phyloP scores from a whole-genome alignment of 1,140 invertebrate genomes.

The Tetramorium parvispinum region DNA sequence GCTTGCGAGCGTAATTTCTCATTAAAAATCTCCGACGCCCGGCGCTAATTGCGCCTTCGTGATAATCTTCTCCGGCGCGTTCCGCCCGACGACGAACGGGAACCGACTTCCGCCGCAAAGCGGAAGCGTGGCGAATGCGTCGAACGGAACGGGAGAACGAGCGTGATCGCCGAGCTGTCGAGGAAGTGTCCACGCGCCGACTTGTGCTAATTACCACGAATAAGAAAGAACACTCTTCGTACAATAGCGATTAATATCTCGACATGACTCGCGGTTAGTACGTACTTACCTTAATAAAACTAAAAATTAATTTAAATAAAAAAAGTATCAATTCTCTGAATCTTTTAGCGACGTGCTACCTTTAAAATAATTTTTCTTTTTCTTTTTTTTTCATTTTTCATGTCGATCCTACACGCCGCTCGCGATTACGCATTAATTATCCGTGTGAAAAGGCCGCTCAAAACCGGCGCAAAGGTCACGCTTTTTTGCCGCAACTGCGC shows the following conservation, averaged over 20 bases:
- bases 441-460: constrained; percentile 38
- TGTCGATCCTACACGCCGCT: constrained; percentile 68
- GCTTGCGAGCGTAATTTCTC: constrained; percentile 63
- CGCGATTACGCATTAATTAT: constrained; percentile 49
- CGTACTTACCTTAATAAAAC: not conserved
- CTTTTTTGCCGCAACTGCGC: constrained; percentile 53
- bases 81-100: constrained; percentile 66
- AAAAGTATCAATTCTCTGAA: not conserved
- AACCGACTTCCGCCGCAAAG: constrained; percentile 62
- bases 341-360: not conserved
- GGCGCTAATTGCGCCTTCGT: constrained; percentile 68
- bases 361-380: not conserved
- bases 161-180: constrained; percentile 36
- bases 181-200: constrained; percentile 54
- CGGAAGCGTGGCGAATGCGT: constrained; percentile 43
- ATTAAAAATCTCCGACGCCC: constrained; percentile 63
- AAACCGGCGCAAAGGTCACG: constrained; percentile 58
- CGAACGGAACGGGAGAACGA: constrained; percentile 52
- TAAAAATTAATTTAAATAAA: not conserved
- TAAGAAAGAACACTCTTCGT: not conserved
- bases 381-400: not conserved
- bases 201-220: not conserved
- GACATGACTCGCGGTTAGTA: not conserved
- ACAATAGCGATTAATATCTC: not conserved
- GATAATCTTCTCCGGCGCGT: constrained; percentile 64